Conservation (phyloP, 1,140 invertebrate genomes). For the Asbolus verrucosus region DNA sequence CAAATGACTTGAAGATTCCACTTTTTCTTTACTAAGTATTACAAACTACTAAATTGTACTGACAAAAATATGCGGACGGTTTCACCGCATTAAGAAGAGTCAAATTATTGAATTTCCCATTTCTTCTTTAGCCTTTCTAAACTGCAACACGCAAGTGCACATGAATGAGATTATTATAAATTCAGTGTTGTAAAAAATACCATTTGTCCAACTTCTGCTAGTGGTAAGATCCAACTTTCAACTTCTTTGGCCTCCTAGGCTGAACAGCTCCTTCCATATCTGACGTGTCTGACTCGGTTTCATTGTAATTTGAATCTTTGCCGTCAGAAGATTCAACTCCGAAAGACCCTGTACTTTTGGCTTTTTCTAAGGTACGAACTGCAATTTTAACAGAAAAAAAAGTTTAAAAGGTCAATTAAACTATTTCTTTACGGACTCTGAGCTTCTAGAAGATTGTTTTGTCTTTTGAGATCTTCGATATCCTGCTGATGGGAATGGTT, state of each 20-base stretch:
- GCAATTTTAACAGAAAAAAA: constrained; percentile 57
- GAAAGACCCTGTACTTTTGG: constrained; percentile 76
- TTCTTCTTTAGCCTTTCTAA: constrained; percentile 28
- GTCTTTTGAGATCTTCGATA: constrained; percentile 93
- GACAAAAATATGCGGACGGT: constrained; percentile 44
- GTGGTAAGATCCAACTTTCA: constrained; percentile 60
- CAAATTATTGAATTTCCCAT: constrained; percentile 25
- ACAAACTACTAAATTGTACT: constrained; percentile 43
- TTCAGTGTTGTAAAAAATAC: constrained; percentile 5
- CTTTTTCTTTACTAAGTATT: constrained; percentile 36
- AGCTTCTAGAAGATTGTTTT: constrained; percentile 89
- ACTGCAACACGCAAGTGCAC: not conserved
- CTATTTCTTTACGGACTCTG: constrained; percentile 84
- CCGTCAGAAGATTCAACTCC: constrained; percentile 65
- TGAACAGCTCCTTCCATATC: constrained; percentile 65
- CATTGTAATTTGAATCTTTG: constrained; percentile 59
- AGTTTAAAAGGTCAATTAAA: no score
- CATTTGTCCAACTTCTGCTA: constrained; percentile 26
- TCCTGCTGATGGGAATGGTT: constrained; percentile 93
- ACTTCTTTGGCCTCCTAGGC: constrained; percentile 64
- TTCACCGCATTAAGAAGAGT: constrained; percentile 44
- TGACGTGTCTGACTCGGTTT: constrained; percentile 68
- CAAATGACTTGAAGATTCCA: constrained; percentile 28
- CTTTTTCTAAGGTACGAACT: constrained; percentile 80
- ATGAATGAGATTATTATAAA: constrained; percentile 6